phyloP scores from a whole-genome alignment of 1,140 invertebrate genomes.

The Camponotus floridanus region DNA sequence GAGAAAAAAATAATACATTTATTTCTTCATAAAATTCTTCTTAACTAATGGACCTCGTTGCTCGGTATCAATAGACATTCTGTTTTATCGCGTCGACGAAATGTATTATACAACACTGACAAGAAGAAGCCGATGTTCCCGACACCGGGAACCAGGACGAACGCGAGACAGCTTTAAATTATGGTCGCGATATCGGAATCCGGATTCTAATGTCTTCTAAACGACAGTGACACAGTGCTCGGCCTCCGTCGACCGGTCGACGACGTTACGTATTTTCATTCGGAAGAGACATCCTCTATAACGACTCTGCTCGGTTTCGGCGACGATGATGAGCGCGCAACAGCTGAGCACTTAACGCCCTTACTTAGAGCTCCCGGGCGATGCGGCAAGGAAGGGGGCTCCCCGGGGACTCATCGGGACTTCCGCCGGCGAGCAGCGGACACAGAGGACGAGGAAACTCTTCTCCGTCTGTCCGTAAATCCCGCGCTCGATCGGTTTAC shows the following conservation, averaged over 20 bases:
- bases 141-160: not conserved
- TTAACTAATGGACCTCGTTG: not conserved
- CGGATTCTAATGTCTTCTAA: constrained; percentile 7
- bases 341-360: constrained; percentile 82
- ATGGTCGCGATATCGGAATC: constrained; percentile 26
- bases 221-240: not conserved
- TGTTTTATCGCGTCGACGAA: not conserved
- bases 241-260: not conserved
- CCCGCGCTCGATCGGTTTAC: constrained; percentile 51
- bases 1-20: not conserved
- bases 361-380: not conserved
- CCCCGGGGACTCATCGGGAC: constrained; percentile 78
- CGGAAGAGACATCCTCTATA: constrained; percentile 35
- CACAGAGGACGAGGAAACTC: constrained; percentile 17
- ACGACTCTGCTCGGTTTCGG: not conserved
- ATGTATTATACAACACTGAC: not conserved
- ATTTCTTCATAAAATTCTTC: no score
- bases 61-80: not conserved
- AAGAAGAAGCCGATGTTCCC: not conserved
- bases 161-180: not conserved
- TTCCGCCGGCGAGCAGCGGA: constrained; percentile 74
- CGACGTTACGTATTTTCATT: constrained; percentile 23
- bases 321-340: constrained; percentile 71
- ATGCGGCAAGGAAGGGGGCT: constrained; percentile 38
- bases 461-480: constrained; percentile 64